Base-by-base conservation (phyloP, 1,140 invertebrate species). In the Globodera ellingtonae region DNA sequence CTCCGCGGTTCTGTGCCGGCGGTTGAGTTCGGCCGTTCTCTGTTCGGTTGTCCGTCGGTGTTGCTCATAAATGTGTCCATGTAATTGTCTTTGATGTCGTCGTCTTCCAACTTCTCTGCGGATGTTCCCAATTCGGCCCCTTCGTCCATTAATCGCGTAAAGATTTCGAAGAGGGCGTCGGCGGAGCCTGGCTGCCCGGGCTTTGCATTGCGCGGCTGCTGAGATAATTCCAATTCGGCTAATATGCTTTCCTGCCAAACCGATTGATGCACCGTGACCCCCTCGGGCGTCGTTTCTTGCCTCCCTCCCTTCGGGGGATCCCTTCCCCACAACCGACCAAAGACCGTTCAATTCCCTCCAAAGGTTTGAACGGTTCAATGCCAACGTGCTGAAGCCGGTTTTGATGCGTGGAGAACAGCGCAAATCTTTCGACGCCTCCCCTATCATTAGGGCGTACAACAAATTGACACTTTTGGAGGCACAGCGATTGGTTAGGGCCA, bases 341-440 rank as follows among this genome's bases (percentile, higher is more conserved):
- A 52, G 10, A 52, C 35, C 35, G 35, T 35, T 9, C 21, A 10
- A 50, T 21, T 50, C 52, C 8, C 0, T 18, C 72, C 80, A 69
- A 24, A 87, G 87, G 46, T 87, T 89, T 74, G 86, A 87, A 71
- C 83, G 86, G 13, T 86, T 87, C 56, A 87, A 87, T 66, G 86
- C 86, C 10, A 89, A 86, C 74, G 67, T 84, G 66, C 59, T 87
- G 35, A 86, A 85, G 59, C 86, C 86, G 4, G 46, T 85, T 10
- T 77, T 87, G 15, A 88, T 88, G 74, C 81, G 79, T 67, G 76
- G 84, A 50, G 69, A 82, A 65, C 48, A 76, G 21, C 50, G 62
- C 44, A 81, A 79, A 21, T 56, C n/a, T 35, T 86, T 88, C 65
- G 85, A 86, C 75, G 84, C 84, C n/a, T 85, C 85, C 15, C 67